Percentiles rank a stretch among this genome's conserved stretches.
Evolutionary conservation across 1,140 invertebrate species (phyloP).

Genomic region (Apis cerana): DNA sequence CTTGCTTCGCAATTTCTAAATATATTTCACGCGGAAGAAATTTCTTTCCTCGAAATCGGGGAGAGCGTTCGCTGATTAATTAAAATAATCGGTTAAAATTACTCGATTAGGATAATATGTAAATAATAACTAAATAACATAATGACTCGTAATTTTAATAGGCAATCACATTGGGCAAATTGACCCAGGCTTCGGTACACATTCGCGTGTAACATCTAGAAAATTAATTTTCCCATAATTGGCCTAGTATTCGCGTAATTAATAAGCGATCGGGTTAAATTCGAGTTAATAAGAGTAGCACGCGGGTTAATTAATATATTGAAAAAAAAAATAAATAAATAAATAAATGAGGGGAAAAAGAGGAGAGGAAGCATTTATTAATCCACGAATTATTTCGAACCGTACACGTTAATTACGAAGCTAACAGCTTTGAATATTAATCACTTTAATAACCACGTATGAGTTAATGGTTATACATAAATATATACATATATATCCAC

Average conservation of each 20-base stretch:
- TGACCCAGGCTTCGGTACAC: too few species aligned
- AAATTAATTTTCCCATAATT: constrained; percentile 29
- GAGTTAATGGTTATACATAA: neutral
- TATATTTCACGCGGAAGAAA: too few species aligned
- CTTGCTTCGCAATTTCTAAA: too few species aligned
- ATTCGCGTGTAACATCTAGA: neutral
- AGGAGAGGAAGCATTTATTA: neutral
- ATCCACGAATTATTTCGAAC: neutral
- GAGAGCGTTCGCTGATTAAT: too few species aligned
- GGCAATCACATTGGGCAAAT: neutral
- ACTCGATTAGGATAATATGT: too few species aligned
- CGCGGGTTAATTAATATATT: constrained; percentile 18
- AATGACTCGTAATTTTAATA: neutral
- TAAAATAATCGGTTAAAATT: too few species aligned
- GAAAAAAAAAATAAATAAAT: neutral
- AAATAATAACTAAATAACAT: too few species aligned
- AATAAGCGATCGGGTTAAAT: neutral
- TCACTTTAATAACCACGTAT: constrained; percentile 14
- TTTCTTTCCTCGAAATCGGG: too few species aligned
- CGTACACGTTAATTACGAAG: constrained; percentile 7
- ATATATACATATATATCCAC: constrained; percentile 6
- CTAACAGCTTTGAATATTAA: constrained; percentile 27
- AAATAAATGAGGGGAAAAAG: neutral
- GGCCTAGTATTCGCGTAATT: neutral
- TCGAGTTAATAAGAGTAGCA: neutral